Conservation (phyloP, 2,113 vertebrate species). For the Otus sunia region DNA sequence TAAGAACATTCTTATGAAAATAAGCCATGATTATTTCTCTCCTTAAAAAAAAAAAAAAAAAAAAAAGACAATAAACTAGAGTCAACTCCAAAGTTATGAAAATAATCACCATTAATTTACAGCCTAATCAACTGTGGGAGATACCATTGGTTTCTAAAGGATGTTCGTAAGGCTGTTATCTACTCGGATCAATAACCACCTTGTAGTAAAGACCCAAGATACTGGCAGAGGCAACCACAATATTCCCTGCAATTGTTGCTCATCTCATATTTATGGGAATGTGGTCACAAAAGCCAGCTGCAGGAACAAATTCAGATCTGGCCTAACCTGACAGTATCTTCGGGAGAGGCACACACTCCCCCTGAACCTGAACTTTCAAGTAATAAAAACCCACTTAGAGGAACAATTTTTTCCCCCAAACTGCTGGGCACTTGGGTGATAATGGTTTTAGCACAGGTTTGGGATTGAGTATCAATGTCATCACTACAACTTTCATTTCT, state of each 20-base stretch:
- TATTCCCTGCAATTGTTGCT: not conserved
- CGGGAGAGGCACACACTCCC: not conserved
- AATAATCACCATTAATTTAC: constrained; percentile 11
- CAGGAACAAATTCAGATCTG: not conserved
- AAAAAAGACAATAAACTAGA: not conserved
- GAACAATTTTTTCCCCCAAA: rapidly evolving
- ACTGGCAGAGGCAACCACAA: not conserved
- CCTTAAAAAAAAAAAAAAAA: not conserved
- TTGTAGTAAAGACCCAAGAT: not conserved
- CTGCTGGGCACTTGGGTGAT: not conserved
- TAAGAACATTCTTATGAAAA: not conserved
- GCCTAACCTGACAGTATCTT: not conserved
- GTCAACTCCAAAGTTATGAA: not conserved
- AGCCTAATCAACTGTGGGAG: not conserved
- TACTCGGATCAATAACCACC: constrained; percentile 43
- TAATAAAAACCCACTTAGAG: not conserved
- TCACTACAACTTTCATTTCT: not conserved
- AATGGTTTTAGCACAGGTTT: not conserved
- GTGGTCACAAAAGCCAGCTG: not conserved
- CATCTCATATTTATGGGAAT: not conserved
- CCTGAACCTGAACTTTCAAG: not conserved
- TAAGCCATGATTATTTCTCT: not conserved
- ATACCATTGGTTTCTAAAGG: not conserved
- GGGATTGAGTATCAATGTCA: not conserved
- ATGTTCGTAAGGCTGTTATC: not conserved